Base-by-base conservation (phyloP, 1,140 invertebrate species). In the Saxidomus purpurata region DNA sequence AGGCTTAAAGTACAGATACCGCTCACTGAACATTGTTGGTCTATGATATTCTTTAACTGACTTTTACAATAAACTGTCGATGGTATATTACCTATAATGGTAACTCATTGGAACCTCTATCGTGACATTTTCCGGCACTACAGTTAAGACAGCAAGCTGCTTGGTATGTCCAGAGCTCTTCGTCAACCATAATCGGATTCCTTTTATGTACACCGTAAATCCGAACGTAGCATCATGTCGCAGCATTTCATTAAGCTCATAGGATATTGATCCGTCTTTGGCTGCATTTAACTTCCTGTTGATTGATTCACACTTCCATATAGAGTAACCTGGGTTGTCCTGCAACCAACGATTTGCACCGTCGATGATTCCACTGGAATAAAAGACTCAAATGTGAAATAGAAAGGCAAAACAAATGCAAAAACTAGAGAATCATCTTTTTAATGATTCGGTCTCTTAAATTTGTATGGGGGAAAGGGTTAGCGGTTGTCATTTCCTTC, bases 221-320 rank as follows among this genome's bases (percentile, higher is more conserved):
- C 92, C 92, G 36, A 81, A 91, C 22, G 90, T 87, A 1, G 92
- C 81, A 43, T 92, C 87, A 38, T 92, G 92, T 17, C 76, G 40
- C 34, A 91, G n/a, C 61, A 89, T 92, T 55, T 49, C 69, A 69
- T 92, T 89, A n/a, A 92, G 82, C 31, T 90, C 83, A 52, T 83
- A 89, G 8, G 25, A 55, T 0, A 83, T 43, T 22, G 52, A 38
- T 0, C 91, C 88, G 38, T 38, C 38, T 13, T 76, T 47, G 0
- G 80, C 92, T 28, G 28, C 59, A 9, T 85, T 83, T 55, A 92
- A 55, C 47, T 91, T 91, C 17, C 86, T 80, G 77, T 91, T 77
- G 25, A 91, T 79, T 6, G 86, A 90, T 59, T 92, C 92, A 61
- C 92, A 92, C 55, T 91, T 92, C 92, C 92, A 92, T 0, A 90